These are phyloP conservation scores for Marasmarcha lunaedactyla DNA, from an alignment of 2,888 invertebrate species.

Conservation along the genomic window DNA sequence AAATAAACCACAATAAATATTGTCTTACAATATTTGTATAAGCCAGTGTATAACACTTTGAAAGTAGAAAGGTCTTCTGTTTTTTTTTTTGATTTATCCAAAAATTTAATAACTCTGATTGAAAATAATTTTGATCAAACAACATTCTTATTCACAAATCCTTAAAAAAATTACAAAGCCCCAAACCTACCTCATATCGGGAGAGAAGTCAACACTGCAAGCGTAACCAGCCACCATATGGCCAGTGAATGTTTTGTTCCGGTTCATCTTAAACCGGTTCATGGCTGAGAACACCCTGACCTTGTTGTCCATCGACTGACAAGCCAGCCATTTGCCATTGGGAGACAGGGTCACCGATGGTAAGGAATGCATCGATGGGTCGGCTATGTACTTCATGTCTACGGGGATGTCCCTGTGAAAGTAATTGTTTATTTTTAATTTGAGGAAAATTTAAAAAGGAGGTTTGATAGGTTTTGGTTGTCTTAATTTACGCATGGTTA, in stretches of 20 bases:
- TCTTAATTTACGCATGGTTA: too few species aligned
- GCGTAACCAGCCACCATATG: constrained; percentile 99
- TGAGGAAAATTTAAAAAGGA: background rate
- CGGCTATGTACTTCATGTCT: constrained; percentile 99
- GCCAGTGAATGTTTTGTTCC: constrained; percentile 97
- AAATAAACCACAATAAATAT: too few species aligned
- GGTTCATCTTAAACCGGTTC: constrained; percentile 97
- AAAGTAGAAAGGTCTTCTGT: too few species aligned
- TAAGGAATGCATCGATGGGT: constrained; percentile 99
- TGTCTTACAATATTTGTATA: too few species aligned
- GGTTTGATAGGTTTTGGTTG: too few species aligned
- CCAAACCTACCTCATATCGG: constrained; percentile 92
- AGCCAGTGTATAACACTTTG: too few species aligned
- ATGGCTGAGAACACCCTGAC: constrained; percentile 97
- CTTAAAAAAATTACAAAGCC: too few species aligned
- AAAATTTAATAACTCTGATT: too few species aligned
- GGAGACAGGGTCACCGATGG: constrained; percentile 95
- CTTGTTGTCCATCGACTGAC: constrained; percentile 99
- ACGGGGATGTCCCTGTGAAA: constrained; percentile 87
- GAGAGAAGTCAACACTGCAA: constrained; percentile 96
- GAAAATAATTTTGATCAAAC: too few species aligned
- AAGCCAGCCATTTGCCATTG: constrained; percentile 98
- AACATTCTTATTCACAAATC: too few species aligned
- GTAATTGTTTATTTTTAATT: too few species aligned
- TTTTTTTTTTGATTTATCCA: too few species aligned